Conservation (phyloP, 1,140 invertebrate species). For the Orussus abietinus region DNA sequence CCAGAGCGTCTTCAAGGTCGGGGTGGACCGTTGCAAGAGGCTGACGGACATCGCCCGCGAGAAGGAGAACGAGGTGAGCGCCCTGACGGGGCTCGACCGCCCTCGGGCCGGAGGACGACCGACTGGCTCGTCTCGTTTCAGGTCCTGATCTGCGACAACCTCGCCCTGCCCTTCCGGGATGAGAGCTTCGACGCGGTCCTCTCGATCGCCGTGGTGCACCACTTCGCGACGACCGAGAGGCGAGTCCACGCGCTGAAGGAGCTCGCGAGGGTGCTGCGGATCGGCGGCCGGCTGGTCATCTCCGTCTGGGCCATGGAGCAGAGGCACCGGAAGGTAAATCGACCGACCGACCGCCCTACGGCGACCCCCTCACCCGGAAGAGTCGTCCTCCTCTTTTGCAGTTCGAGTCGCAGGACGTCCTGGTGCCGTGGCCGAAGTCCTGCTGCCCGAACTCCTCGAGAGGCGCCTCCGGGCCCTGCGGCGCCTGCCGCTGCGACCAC, state of each 20-base stretch:
- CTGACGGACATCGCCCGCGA: constrained; percentile 73
- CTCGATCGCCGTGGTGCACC: constrained; percentile 92
- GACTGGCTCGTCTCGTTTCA: constrained; percentile 50
- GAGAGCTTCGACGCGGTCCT: constrained; percentile 91
- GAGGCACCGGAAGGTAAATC: constrained; percentile 66
- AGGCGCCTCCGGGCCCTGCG: constrained; percentile 19
- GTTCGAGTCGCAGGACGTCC: constrained; percentile 89
- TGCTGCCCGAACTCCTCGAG: constrained; percentile 39
- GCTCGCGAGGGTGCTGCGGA: constrained; percentile 79
- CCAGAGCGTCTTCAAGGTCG: constrained; percentile 78
- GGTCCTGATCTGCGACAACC: constrained; percentile 85
- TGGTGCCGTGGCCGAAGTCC: constrained; percentile 85
- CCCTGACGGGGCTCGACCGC: too few relatives aligned
- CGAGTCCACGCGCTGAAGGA: constrained; percentile 83
- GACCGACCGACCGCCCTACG: constrained; percentile 8
- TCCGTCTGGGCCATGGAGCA: constrained; percentile 98
- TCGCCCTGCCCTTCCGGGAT: constrained; percentile 85
- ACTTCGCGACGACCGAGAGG: constrained; percentile 88
- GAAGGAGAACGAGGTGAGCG: constrained; percentile 74
- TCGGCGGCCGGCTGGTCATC: constrained; percentile 88
- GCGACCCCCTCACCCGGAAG: neutral
- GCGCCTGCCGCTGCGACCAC: constrained; percentile 18
- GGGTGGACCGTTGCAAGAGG: constrained; percentile 79
- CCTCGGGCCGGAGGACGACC: too few relatives aligned
- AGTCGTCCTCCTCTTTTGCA: constrained; percentile 37